These are phyloP conservation scores for Phrynocephalus vlangalii DNA, from an alignment of 2,797 vertebrate species.

Conservation along the genomic window DNA sequence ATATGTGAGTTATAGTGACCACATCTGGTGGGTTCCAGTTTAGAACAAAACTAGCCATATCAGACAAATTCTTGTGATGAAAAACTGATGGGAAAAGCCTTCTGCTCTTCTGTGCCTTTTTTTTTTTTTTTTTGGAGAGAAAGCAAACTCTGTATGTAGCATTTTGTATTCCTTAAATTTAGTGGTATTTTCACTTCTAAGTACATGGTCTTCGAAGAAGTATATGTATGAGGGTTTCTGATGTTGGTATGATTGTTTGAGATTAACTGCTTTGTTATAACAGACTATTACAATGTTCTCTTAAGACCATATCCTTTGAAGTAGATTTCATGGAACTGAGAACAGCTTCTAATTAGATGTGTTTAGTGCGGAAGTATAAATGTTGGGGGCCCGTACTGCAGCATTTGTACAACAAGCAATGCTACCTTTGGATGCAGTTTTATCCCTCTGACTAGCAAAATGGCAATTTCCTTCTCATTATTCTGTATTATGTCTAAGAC, in stretches of 20 bases:
- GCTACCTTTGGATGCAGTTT: slow-evolving; percentile 35
- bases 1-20: background rate
- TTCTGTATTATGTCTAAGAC: slow-evolving; percentile 47
- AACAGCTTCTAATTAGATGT: slow-evolving; percentile 9
- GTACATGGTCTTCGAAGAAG: background rate
- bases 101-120: background rate
- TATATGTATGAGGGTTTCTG: background rate
- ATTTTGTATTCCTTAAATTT: background rate
- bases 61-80: background rate
- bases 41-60: background rate
- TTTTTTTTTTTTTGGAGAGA: background rate
- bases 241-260: background rate
- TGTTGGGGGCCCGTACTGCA: background rate
- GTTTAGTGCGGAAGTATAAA: slow-evolving; percentile 26
- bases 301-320: background rate
- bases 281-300: background rate
- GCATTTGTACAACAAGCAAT: background rate
- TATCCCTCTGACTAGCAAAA: slow-evolving; percentile 25
- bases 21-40: background rate
- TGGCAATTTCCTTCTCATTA: slow-evolving; percentile 43
- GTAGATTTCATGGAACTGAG: background rate
- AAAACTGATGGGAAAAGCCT: background rate
- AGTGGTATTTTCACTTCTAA: background rate
- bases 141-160: background rate
- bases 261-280: background rate